Evolutionary conservation across 23 tunicate species (phyloP).

Genomic region (Corella eumyota): DNA sequence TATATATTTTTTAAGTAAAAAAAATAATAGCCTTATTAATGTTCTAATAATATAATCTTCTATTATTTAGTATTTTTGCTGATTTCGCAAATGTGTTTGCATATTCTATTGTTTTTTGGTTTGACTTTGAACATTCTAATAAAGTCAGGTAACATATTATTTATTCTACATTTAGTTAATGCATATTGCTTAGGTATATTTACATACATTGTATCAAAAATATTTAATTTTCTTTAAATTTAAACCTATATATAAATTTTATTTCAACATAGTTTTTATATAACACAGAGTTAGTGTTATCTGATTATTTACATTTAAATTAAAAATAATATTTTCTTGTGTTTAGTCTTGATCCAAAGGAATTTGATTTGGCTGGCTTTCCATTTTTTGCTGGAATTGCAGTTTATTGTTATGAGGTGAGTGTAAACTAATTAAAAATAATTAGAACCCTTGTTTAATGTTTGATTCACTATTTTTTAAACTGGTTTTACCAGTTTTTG

Average conservation of each 20-base stretch:
- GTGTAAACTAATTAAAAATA: too few species aligned
- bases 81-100: conserved; percentile 97
- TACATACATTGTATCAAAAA: too few species aligned
- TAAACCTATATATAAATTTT: too few species aligned
- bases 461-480: too few species aligned
- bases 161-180: too few species aligned
- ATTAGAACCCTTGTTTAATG: too few species aligned
- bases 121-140: conserved; percentile 90
- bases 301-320: too few species aligned
- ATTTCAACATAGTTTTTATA: too few species aligned
- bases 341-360: conserved; percentile 81
- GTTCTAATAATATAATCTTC: background rate
- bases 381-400: conserved; percentile 99
- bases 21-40: background rate
- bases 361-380: conserved; percentile 81
- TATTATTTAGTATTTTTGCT: conserved; percentile 61
- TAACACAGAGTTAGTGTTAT: too few species aligned
- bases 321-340: background rate
- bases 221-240: too few species aligned
- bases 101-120: conserved; percentile 93
- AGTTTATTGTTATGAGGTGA: conserved; percentile 90
- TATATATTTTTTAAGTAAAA: background rate
- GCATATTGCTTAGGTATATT: too few species aligned
- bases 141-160: conserved; percentile 41
- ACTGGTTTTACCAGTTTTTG: too few species aligned